phyloP scores from a whole-genome alignment of 2,797 vertebrate genomes.

The Oophaga sylvatica region DNA sequence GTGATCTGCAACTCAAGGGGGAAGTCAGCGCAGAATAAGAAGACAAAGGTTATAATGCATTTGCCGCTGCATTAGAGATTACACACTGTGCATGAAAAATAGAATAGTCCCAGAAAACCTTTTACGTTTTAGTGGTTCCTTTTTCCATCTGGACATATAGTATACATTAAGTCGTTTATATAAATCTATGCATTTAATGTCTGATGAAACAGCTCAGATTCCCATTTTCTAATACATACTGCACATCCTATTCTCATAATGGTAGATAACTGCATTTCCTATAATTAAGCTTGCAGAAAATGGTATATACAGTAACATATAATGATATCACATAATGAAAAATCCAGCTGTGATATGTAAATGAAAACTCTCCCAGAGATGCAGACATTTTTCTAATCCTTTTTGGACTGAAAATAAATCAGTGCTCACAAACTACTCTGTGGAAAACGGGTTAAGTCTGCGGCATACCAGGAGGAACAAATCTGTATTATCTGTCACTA shows the following conservation, averaged over 20 bases:
- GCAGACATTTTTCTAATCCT: conserved; percentile 29
- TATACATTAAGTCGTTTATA: too few relatives aligned
- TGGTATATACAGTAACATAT: conserved; percentile 2
- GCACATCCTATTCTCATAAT: not conserved
- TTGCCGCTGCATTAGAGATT: too few relatives aligned
- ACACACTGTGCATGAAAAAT: too few relatives aligned
- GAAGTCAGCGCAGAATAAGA: too few relatives aligned
- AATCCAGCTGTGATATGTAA: conserved; percentile 48
- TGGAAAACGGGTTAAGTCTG: conserved; percentile 41
- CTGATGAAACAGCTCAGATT: not conserved
- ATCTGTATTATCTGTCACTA: conserved; percentile 43
- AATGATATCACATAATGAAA: conserved; percentile 37
- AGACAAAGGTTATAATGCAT: too few relatives aligned
- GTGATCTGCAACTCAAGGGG: too few relatives aligned
- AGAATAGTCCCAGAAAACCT: too few relatives aligned
- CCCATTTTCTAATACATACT: not conserved
- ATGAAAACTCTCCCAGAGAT: conserved; percentile 26
- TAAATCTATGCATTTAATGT: too few relatives aligned
- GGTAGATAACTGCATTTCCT: conserved; percentile 1
- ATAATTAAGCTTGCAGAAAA: not conserved
- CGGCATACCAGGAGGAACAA: conserved; percentile 11
- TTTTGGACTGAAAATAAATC: conserved; percentile 30
- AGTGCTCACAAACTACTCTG: not conserved
- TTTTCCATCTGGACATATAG: too few relatives aligned
- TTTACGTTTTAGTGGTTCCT: too few relatives aligned